Evolutionary conservation across 2,888 invertebrate genomes (phyloP), one percentile per base, ranked within the genome.

Genomic region (Hedychridium roseum): DNA sequence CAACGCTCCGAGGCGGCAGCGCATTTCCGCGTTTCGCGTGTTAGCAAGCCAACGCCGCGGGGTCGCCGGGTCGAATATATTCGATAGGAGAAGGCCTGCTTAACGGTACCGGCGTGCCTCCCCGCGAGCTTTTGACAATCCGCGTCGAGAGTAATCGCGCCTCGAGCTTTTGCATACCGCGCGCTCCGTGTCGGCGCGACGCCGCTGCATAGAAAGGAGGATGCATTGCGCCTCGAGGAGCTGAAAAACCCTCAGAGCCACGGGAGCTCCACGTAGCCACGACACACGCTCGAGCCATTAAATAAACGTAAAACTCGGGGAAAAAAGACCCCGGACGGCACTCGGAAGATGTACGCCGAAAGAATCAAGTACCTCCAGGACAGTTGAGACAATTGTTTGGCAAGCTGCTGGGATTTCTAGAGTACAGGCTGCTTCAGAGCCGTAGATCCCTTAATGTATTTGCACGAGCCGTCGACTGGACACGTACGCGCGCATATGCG

Each of bases 31-130:
- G 28, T 28, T 28, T 14, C 28, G 14, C 28, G n/a, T n/a, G n/a
- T n/a, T n/a, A n/a, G 62, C 51, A 36, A 50, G 37, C 43, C 40
- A 50, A 34, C 54, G 55, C 50, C 57, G 45, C 28, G 32, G 36
- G 63, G 63, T 63, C 63, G 45, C 34, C n/a, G 60, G 63, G 63
- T 63, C 58, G 60, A 63, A 63, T 63, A n/a, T n/a, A 63, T 63
- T 63, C 53, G 63, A 63, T 64, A 60, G 64, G 64, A 57, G 56
- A 55, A 57, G 50, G 53, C 51, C 64, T 47, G 49, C 30, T 58
- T 63, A 63, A 63, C 63, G 63, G 63, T 63, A 63, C 50, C 52
- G 54, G 51, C 58, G 64, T 58, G 60, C 58, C 58, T 49, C 52
- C 40, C 52, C 43, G 43, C 56, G 57, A 43, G 53, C 55, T 63